These are phyloP conservation scores for Myrmophylax atrothorax DNA, from an alignment of 2,113 vertebrate species.

Conservation along the genomic window DNA sequence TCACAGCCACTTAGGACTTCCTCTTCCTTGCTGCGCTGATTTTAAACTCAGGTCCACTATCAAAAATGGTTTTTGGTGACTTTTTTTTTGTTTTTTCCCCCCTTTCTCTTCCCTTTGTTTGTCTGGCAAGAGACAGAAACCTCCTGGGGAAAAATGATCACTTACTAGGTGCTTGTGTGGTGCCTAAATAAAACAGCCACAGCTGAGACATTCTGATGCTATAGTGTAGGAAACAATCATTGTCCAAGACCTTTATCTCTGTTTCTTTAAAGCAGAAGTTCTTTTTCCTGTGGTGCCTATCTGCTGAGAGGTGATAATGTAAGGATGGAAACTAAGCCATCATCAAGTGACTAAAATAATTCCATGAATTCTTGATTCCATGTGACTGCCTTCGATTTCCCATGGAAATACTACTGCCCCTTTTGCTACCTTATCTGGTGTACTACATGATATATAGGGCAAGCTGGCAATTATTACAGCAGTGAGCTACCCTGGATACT, in stretches of 20 bases:
- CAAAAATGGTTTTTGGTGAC: not conserved
- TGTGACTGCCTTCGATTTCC: constrained; percentile 13
- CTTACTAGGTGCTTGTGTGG: not conserved
- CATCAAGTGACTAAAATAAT: constrained; percentile 31
- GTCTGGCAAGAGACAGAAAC: not conserved
- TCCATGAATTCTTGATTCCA: constrained; percentile 9
- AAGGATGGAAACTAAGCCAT: not conserved
- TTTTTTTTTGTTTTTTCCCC: not conserved
- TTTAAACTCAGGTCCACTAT: not conserved
- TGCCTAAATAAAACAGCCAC: not conserved
- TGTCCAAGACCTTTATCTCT: not conserved
- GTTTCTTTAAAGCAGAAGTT: constrained; percentile 10
- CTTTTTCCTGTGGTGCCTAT: not conserved
- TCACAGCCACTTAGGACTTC: not conserved
- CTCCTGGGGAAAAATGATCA: not conserved
- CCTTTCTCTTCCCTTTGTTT: not conserved
- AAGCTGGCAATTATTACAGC: not conserved
- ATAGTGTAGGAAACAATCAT: not conserved
- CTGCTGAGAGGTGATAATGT: constrained; percentile 1
- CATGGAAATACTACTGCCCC: not conserved
- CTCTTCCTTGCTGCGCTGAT: not conserved
- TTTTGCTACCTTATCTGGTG: not conserved
- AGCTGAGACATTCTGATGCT: not conserved
- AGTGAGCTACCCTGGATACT: constrained; percentile 10
- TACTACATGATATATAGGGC: not conserved